Percentiles rank a stretch among this genome's conserved stretches.
phyloP scores from a whole-genome alignment of 1,140 invertebrate genomes.

The Adoxophyes honmai region DNA sequence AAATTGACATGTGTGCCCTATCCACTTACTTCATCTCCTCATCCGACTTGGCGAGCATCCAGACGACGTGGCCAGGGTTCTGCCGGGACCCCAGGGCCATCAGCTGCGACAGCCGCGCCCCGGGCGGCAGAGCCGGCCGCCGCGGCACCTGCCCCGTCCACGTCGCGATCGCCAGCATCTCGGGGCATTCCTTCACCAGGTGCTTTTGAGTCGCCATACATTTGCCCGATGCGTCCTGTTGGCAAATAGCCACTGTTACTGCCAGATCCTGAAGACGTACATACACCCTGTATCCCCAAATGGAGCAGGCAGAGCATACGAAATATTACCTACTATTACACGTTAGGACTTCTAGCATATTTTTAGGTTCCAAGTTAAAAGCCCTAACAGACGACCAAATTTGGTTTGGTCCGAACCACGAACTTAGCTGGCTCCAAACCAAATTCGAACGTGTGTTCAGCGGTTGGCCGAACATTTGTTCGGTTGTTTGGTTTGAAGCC shows the following conservation, averaged over 20 bases:
- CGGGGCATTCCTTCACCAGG: conserved; percentile 85
- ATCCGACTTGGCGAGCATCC: conserved; percentile 79
- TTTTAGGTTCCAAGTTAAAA: too few species aligned
- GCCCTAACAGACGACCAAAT: too few species aligned
- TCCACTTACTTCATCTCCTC: conserved; percentile 80
- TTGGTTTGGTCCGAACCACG: too few species aligned
- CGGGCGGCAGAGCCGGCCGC: conserved; percentile 81
- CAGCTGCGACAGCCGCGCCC: conserved; percentile 81
- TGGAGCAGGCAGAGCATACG: too few species aligned
- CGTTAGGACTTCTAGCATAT: too few species aligned
- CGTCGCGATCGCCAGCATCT: conserved; percentile 86
- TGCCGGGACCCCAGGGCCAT: conserved; percentile 84
- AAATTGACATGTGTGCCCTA: neutral
- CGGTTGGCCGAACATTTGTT: too few species aligned
- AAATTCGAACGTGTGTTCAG: too few species aligned
- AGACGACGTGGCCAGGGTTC: conserved; percentile 75
- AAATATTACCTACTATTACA: too few species aligned
- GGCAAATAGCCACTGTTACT: neutral
- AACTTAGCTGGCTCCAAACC: too few species aligned
- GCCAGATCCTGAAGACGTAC: too few species aligned
- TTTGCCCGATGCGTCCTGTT: conserved; percentile 73
- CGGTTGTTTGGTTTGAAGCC: too few species aligned
- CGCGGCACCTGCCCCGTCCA: conserved; percentile 84
- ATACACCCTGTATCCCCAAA: too few species aligned
- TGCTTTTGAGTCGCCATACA: conserved; percentile 74